A percentile compares a stretch with the other conserved stretches of the same genome.
These are phyloP conservation scores for Tricholaema leucomelas DNA, from an alignment of 2,113 vertebrate species.

Conservation along the genomic window DNA sequence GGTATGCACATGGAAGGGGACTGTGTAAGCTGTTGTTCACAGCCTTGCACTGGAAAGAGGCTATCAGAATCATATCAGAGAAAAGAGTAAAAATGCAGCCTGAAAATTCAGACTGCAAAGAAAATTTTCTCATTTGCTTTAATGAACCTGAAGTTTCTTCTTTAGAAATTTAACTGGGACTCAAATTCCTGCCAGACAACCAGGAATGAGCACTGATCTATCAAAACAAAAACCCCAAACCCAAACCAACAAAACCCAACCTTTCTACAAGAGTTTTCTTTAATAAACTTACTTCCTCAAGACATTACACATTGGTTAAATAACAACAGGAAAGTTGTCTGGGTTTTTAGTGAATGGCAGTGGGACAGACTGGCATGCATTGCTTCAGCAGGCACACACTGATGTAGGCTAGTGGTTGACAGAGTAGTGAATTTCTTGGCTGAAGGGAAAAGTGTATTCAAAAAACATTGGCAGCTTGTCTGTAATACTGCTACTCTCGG, in stretches of 20 bases:
- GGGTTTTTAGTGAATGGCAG: neutral
- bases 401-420: neutral
- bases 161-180: neutral
- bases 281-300: neutral
- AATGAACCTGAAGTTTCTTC: neutral
- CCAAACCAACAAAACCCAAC: neutral
- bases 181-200: neutral
- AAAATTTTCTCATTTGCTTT: neutral
- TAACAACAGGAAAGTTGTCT: neutral
- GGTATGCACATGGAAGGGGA: neutral
- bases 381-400: neutral
- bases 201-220: neutral
- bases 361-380: neutral
- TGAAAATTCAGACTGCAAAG: neutral
- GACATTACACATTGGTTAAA: neutral
- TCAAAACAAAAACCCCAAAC: no score
- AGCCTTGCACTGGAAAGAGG: neutral
- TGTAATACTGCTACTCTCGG: neutral
- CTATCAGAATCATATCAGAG: neutral
- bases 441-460: neutral
- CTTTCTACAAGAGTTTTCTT: neutral
- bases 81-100: neutral
- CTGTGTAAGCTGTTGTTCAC: neutral
- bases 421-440: neutral
- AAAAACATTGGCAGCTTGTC: neutral